Conservation (phyloP, 30 jellyfish, hydroid and myxozoan genomes). For the Pseudorhiza aurosa region DNA sequence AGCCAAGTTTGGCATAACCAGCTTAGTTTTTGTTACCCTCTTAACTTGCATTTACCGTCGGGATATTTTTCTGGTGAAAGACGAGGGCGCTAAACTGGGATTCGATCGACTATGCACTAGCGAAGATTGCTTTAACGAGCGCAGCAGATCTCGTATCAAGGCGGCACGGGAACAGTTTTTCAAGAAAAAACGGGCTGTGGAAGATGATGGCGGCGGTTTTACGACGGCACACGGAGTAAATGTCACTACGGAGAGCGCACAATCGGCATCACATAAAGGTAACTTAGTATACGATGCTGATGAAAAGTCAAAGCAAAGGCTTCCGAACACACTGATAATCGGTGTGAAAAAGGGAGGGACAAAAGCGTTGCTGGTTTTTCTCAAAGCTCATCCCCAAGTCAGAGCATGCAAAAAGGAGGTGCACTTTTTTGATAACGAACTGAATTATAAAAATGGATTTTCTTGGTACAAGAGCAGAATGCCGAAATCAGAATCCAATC, state of each 20-base stretch:
- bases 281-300: too few species aligned
- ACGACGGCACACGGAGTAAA: too few species aligned
- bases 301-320: conserved; percentile 20
- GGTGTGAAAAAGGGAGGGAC: conserved; percentile 98
- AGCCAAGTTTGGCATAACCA: background rate
- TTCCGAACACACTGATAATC: conserved; percentile 82
- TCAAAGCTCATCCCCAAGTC: conserved; percentile 75
- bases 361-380: conserved; percentile 86
- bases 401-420: conserved; percentile 75
- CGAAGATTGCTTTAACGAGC: background rate
- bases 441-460: conserved; percentile 55
- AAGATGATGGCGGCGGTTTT: background rate
- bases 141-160: background rate
- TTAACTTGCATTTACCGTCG: conserved; percentile 13
- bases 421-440: conserved; percentile 86
- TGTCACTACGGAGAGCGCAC: too few species aligned
- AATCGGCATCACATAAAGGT: too few species aligned
- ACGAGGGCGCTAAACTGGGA: background rate
- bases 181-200: background rate
- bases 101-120: background rate
- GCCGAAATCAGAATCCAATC: conserved; percentile 78
- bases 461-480: conserved; percentile 67
- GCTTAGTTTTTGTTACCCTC: background rate
- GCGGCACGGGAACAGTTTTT: background rate
- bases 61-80: background rate